Conservation (phyloP, 2,113 vertebrate genomes). For the sheep (Ovis aries) region ARS-UI_Ramb_v3.0 NC_056068.1:56268501-56269000, state of each 20-base stretch:
- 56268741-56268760: neutral
- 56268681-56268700: neutral
- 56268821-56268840: neutral
- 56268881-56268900: neutral
- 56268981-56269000: neutral
- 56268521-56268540: conserved; percentile 8
- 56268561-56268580: conserved; percentile 27
- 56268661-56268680: neutral
- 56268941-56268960: neutral
- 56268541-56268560: neutral
- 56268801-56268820: neutral
- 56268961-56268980: neutral
- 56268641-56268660: neutral
- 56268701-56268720: neutral
- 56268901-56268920: neutral
- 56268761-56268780: neutral
- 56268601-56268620: conserved; percentile 10
- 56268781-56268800: neutral
- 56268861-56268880: neutral
- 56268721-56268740: neutral
- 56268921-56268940: neutral
- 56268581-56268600: neutral
- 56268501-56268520: neutral
- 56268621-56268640: neutral
- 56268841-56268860: neutral